Conservation (phyloP, 2,113 vertebrate genomes). For the Aphyosemion australe region DNA sequence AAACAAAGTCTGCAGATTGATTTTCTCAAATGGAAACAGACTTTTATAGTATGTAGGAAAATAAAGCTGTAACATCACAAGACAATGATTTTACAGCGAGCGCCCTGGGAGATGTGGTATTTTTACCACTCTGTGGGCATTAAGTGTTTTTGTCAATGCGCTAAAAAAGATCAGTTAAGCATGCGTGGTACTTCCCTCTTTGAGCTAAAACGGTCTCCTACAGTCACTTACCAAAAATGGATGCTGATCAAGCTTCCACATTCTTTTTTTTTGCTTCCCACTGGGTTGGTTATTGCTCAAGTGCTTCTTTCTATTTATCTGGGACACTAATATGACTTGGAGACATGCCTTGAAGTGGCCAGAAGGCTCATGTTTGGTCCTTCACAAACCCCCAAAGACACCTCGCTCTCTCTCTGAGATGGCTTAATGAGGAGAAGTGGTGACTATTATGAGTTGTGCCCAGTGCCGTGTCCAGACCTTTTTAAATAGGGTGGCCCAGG, state of each 20-base stretch:
- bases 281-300: conserved; percentile 37
- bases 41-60: conserved; percentile 50
- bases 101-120: conserved; percentile 52
- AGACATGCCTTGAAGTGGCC: conserved; percentile 41
- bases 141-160: conserved; percentile 50
- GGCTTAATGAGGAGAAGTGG: too few relatives aligned
- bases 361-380: conserved; percentile 26
- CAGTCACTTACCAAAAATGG: conserved; percentile 44
- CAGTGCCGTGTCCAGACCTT: too few relatives aligned
- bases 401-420: too few relatives aligned
- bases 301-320: conserved; percentile 44
- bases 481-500: too few relatives aligned
- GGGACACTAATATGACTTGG: conserved; percentile 37
- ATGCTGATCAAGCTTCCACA: conserved; percentile 25
- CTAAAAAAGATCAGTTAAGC: conserved; percentile 42
- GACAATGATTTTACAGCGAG: conserved; percentile 54
- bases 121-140: conserved; percentile 63
- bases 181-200: conserved; percentile 32
- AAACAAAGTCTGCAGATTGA: conserved; percentile 55
- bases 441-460: too few relatives aligned
- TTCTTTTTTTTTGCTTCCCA: conserved; percentile 27
- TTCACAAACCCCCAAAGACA: conserved; percentile 24
- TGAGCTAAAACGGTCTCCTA: conserved; percentile 30
- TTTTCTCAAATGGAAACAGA: conserved; percentile 55
- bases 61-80: conserved; percentile 45